Conservation (phyloP, 2,888 invertebrate species). For the Archips xylosteana region DNA sequence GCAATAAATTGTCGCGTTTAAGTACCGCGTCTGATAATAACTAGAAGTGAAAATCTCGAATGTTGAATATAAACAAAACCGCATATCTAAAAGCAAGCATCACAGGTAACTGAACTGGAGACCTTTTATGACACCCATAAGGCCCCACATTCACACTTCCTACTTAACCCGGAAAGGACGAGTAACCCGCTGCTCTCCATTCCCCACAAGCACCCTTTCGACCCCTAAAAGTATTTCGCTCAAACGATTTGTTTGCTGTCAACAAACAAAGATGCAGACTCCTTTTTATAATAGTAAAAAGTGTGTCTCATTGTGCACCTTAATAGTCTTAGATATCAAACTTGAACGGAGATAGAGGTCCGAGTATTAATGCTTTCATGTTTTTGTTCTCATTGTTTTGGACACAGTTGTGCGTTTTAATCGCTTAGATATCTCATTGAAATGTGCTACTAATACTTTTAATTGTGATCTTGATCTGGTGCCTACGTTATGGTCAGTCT, state of each 20-base stretch:
- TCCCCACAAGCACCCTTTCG: slow-evolving; percentile 78
- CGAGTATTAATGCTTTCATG: slow-evolving; percentile 62
- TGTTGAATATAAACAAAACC: background rate
- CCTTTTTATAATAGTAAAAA: slow-evolving; percentile 65
- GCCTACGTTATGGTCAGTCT: slow-evolving; percentile 60
- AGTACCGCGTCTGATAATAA: too few relatives aligned
- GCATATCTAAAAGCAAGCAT: slow-evolving; percentile 12
- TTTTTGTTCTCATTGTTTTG: slow-evolving; percentile 68
- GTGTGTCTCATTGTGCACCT: slow-evolving; percentile 70
- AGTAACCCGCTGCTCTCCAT: slow-evolving; percentile 79
- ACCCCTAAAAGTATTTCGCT: slow-evolving; percentile 66
- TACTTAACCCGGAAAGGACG: slow-evolving; percentile 75
- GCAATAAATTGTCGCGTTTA: too few relatives aligned
- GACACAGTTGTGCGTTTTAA: slow-evolving; percentile 68
- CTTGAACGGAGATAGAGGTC: slow-evolving; percentile 63
- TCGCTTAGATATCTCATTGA: slow-evolving; percentile 72
- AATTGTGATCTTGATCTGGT: slow-evolving; percentile 65
- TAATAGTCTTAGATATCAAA: slow-evolving; percentile 81
- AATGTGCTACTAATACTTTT: slow-evolving; percentile 63
- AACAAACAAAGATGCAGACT: slow-evolving; percentile 81
- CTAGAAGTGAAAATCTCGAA: background rate
- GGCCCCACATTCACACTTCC: slow-evolving; percentile 67
- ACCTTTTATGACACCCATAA: slow-evolving; percentile 62
- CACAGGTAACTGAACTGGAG: slow-evolving; percentile 44
- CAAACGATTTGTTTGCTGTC: slow-evolving; percentile 84